phyloP scores from a whole-genome alignment of 2,113 vertebrate genomes.

The Prietella phreatophila region DNA sequence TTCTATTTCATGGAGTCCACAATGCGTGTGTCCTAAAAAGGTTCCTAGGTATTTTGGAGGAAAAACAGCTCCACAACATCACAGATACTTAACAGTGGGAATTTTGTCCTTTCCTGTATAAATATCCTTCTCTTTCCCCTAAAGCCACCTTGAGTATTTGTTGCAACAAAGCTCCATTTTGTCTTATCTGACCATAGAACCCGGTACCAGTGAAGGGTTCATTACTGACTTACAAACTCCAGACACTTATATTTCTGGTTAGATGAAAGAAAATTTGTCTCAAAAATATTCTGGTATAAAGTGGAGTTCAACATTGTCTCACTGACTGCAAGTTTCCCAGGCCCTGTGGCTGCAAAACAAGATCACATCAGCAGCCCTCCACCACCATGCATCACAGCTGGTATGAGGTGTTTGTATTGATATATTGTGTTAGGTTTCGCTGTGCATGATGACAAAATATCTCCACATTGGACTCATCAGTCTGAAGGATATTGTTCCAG shows the following conservation, averaged over 20 bases:
- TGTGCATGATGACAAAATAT: too few relatives aligned
- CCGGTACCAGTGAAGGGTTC: background rate
- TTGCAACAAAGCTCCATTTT: background rate
- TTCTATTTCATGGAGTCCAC: background rate
- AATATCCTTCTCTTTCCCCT: background rate
- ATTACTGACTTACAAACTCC: background rate
- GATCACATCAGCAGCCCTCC: too few relatives aligned
- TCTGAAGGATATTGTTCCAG: too few relatives aligned
- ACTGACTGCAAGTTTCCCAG: too few relatives aligned
- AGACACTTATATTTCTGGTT: background rate
- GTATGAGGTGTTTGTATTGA: too few relatives aligned
- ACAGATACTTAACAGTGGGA: background rate
- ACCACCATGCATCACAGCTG: too few relatives aligned
- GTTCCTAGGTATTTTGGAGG: background rate
- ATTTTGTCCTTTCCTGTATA: background rate
- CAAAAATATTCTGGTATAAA: too few relatives aligned
- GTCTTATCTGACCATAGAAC: background rate
- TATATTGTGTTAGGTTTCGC: too few relatives aligned
- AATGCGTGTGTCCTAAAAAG: background rate
- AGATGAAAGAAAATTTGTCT: background rate
- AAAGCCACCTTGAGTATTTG: background rate
- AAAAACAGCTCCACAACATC: background rate
- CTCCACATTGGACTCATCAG: too few relatives aligned
- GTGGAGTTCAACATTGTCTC: too few relatives aligned
- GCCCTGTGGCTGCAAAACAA: too few relatives aligned